Percentiles rank a stretch among this genome's conserved stretches.
Evolutionary conservation across 2,113 vertebrate species (phyloP).

Genomic region (Periophthalmus modestus): DNA sequence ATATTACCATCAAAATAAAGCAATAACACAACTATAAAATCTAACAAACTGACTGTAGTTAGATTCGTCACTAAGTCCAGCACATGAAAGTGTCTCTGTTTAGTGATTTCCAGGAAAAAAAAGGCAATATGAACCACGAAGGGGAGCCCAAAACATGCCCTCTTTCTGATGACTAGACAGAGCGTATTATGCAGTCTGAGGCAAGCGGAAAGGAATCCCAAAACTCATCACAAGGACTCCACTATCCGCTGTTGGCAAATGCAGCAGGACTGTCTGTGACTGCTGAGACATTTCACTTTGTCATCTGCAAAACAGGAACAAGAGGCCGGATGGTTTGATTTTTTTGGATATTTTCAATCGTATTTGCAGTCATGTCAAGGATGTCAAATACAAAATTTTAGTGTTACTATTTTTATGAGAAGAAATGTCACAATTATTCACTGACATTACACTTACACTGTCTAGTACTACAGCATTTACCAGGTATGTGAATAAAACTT

Average conservation of each 20-base stretch:
- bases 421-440: no score
- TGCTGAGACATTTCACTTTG: slow-evolving; percentile 50
- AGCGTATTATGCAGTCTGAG: slow-evolving; percentile 69
- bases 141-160: slow-evolving; percentile 38
- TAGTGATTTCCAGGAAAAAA: slow-evolving; percentile 15
- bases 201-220: slow-evolving; percentile 70
- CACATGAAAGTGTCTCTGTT: slow-evolving; percentile 7
- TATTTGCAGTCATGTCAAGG: background rate
- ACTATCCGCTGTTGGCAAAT: slow-evolving; percentile 53
- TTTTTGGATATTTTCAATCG: background rate
- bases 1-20: background rate
- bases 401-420: background rate
- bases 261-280: slow-evolving; percentile 42
- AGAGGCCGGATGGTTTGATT: slow-evolving; percentile 1
- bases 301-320: slow-evolving; percentile 57
- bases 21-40: background rate
- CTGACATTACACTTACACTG: background rate
- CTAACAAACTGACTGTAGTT: background rate
- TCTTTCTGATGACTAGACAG: slow-evolving; percentile 48
- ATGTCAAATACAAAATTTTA: background rate
- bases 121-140: slow-evolving; percentile 25
- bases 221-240: slow-evolving; percentile 60
- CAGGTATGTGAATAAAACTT: background rate
- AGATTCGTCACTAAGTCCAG: background rate
- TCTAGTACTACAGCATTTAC: background rate